A percentile compares a stretch with the other conserved stretches of the same genome.
Evolutionary conservation across 1,140 invertebrate genomes (phyloP).

Genomic region (Pseudomyrmex gracilis): DNA sequence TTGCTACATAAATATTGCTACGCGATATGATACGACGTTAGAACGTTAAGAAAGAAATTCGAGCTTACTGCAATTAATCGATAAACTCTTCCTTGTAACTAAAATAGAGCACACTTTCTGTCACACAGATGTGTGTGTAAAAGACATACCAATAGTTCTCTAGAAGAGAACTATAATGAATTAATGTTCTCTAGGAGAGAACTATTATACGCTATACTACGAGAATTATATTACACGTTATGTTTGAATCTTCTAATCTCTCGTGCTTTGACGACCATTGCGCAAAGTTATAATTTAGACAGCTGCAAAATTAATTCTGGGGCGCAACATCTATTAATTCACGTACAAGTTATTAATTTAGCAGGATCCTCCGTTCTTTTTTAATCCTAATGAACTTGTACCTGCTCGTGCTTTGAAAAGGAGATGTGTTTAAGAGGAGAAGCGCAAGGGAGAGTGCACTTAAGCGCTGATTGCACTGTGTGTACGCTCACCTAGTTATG

Average conservation of each 20-base stretch:
- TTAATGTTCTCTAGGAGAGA: too few relatives aligned
- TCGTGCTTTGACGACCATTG: too few relatives aligned
- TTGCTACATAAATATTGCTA: slow-evolving; percentile 48
- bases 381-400: slow-evolving; percentile 37
- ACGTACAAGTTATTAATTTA: slow-evolving; percentile 32
- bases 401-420: slow-evolving; percentile 33
- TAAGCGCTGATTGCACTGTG: slow-evolving; percentile 50
- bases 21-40: slow-evolving; percentile 39
- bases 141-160: too few relatives aligned
- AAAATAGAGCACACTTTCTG: not conserved
- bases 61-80: slow-evolving; percentile 49
- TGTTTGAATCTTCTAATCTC: too few relatives aligned
- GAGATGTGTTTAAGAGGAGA: slow-evolving; percentile 32
- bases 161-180: too few relatives aligned
- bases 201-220: too few relatives aligned
- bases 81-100: slow-evolving; percentile 30
- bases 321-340: slow-evolving; percentile 1
- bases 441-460: slow-evolving; percentile 32
- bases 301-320: not conserved
- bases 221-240: too few relatives aligned
- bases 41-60: slow-evolving; percentile 53
- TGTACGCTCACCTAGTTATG: slow-evolving; percentile 44
- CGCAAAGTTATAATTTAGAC: slow-evolving; percentile 6
- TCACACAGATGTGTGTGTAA: too few relatives aligned
- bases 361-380: slow-evolving; percentile 10